Evolutionary conservation across 2,797 vertebrate species (phyloP), one percentile per base, ranked within the genome.

Genomic region (Australoheros facetus): DNA sequence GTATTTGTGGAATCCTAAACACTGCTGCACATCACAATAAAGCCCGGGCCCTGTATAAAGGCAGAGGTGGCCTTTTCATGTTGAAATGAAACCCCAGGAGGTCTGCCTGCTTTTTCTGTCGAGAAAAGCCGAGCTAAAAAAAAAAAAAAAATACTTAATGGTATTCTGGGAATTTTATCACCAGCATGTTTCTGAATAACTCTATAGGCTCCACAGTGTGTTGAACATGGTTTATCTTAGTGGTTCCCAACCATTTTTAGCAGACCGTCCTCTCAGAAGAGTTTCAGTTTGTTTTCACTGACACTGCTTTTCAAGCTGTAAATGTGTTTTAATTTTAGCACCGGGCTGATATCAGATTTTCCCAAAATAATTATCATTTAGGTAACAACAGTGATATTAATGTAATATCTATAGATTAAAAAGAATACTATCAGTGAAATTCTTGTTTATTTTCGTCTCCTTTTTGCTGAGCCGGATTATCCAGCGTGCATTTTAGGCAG

Each of bases 11-110:
- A 74, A 82, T 79, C 80, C 74, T 79, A 54, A 80, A 82, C 70
- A 21, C 73, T 60, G 80, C 74, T 78, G 81, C 74, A 42, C 64
- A 71, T 80, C 81, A 73, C 72, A 86, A 75, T 72, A 32, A 76
- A 83, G 69, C 56, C 58, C 9, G 4, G 75, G 55, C 79, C 53
- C 58, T 73, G 71, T 86, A 78, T 79, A 78, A 90, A 91, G 78
- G 87, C 77, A 86, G 82, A 84, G 79, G 78, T 88, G 77, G 83
- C 82, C 83, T 80, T 91, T 93, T 91, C 72, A 88, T 89, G 84
- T 83, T 82, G 71, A 74, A 90, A 83, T 82, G 60, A 83, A 89
- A 82, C 85, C 90, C 58, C 84, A 8, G 83, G 87, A 77, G 75
- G 23, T 83, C 71, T 48, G 39, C 57, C 62, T 78, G 78, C 86